Base-by-base conservation (phyloP, 2,888 invertebrate genomes). In the Allophyes oxyacanthae region DNA sequence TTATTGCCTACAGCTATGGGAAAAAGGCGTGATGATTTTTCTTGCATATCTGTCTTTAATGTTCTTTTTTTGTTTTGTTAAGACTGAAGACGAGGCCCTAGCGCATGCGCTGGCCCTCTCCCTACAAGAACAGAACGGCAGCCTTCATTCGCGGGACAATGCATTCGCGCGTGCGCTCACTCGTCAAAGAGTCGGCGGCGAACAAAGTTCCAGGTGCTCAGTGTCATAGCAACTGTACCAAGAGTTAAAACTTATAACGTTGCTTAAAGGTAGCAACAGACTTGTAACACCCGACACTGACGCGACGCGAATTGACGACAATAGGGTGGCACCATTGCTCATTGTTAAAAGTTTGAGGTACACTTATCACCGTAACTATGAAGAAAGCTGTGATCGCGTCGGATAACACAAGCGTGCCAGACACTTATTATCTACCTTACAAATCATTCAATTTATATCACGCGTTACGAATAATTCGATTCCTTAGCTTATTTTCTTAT, bases 21-120 rank as follows among this genome's bases (percentile, higher is more conserved):
- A n/a, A n/a, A n/a, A n/a, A n/a, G n/a, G n/a, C n/a, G n/a, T 8
- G 6, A 28, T 2, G 6, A 28, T 28, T 1, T 28, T 28, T 28
- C 6, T 20, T 20, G 20, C 1, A 28, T 28, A 8, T 28, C 4
- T 28, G 6, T 34, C 1, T 6, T 5, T 26, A 9, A 1, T 25
- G 20, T 14, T 42, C 0, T 34, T 9, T 15, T 6, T 30, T 15
- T 3, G 6, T 20, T 5, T 50, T 43, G 83, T 86, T 11, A 81
- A 96, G 96, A 96, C 96, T 69, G 99, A 99, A 92, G 99, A 99
- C 83, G 99, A 98, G 87, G 98, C 98, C 0, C 87, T 99, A 49
- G 98, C 98, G 0, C 95, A 96, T 75, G 98, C 98, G 0, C 88
- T 99, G 15, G 96, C 97, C 3, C 88, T 97, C 10, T 98, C 98